Evolutionary conservation across 2,888 invertebrate species (phyloP).

Genomic region (Xestia ashworthii): DNA sequence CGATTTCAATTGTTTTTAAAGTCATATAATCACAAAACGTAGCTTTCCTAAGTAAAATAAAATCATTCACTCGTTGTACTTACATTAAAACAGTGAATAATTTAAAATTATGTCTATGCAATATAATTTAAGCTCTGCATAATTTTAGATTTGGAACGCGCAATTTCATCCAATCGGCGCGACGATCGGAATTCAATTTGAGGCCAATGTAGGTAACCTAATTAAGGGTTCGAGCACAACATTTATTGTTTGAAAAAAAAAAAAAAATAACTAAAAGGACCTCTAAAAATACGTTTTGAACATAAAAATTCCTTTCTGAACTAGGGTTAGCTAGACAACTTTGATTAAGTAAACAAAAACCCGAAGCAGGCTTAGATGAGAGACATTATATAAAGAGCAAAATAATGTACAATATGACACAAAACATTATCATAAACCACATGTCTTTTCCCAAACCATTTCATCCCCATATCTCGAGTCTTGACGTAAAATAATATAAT

Average conservation of each 20-base stretch:
- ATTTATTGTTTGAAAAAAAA: not conserved
- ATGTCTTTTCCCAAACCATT: conserved; percentile 49
- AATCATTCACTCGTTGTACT: conserved; percentile 4
- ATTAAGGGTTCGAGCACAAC: conserved; percentile 35
- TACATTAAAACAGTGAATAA: not conserved
- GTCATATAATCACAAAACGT: not conserved
- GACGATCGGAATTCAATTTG: conserved; percentile 62
- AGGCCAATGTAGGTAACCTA: conserved; percentile 42
- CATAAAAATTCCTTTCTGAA: not conserved
- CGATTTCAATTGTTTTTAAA: conserved; percentile 18
- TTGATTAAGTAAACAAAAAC: conserved; percentile 21
- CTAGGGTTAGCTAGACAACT: not conserved
- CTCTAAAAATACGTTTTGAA: not conserved
- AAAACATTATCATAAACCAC: conserved; percentile 50
- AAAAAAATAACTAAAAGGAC: not conserved
- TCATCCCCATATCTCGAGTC: conserved; percentile 36
- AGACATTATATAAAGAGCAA: conserved; percentile 27
- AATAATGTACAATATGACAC: conserved; percentile 43
- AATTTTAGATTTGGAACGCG: conserved; percentile 64
- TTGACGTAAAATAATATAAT: conserved; percentile 53
- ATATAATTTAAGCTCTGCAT: conserved; percentile 39
- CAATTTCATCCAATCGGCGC: conserved; percentile 62
- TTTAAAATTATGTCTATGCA: not conserved
- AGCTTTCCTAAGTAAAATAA: not conserved
- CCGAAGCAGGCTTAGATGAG: conserved; percentile 19